These are phyloP conservation scores for Coregonus sp. DNA, from an alignment of 2,797 vertebrate species.

Conservation along the genomic window DNA sequence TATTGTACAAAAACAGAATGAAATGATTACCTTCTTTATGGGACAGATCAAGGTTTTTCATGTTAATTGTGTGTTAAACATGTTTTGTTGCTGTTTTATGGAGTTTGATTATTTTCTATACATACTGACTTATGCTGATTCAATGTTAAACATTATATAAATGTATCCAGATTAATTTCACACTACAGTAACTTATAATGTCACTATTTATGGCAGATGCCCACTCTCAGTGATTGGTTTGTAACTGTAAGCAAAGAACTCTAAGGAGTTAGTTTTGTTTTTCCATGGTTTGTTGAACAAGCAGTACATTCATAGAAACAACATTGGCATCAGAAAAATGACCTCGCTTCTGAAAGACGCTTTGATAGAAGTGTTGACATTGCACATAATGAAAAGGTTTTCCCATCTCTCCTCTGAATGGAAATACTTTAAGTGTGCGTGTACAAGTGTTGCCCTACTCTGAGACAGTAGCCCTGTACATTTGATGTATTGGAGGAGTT, in stretches of 20 bases:
- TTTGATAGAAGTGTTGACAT: constrained; percentile 40
- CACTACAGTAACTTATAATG: not conserved
- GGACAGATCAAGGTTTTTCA: constrained; percentile 30
- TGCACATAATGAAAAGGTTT: constrained; percentile 53
- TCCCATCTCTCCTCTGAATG: constrained; percentile 27
- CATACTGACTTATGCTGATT: not conserved
- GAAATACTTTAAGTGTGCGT: constrained; percentile 2
- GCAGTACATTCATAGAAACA: not conserved
- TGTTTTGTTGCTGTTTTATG: constrained; percentile 37
- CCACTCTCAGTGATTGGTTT: not conserved
- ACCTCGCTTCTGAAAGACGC: constrained; percentile 24
- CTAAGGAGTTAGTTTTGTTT: constrained; percentile 14
- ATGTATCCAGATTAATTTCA: not conserved
- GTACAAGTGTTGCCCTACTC: constrained; percentile 43
- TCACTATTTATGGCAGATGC: not conserved
- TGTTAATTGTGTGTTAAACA: constrained; percentile 30
- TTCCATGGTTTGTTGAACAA: constrained; percentile 25
- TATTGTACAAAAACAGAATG: constrained; percentile 40
- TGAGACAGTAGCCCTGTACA: constrained; percentile 17
- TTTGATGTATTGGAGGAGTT: constrained; percentile 24
- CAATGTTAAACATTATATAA: not conserved
- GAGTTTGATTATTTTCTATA: constrained; percentile 35
- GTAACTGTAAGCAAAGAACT: not conserved
- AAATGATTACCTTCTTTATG: constrained; percentile 26
- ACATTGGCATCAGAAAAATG: not conserved